Conservation (phyloP, 2,113 vertebrate genomes). For the Aptenodytes patagonicus region DNA sequence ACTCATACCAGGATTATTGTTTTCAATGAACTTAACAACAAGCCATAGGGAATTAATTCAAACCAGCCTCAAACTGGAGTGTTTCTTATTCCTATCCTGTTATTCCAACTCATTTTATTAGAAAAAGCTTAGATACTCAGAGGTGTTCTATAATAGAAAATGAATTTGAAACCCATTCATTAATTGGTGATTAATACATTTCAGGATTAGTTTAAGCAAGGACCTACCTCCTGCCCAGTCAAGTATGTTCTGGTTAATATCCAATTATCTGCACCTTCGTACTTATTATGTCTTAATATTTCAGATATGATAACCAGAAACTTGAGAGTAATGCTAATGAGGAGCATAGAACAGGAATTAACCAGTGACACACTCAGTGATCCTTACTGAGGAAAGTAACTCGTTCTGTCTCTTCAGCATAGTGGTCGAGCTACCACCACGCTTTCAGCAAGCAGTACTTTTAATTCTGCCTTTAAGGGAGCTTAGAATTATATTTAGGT, state of each 20-base stretch:
- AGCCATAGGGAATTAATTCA: slow-evolving; percentile 56
- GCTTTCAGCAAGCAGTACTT: not conserved
- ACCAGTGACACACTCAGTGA: slow-evolving; percentile 75
- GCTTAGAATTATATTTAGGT: not conserved
- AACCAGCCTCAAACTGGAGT: slow-evolving; percentile 24
- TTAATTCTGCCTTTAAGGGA: not conserved
- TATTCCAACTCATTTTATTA: slow-evolving; percentile 82
- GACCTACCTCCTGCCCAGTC: slow-evolving; percentile 92
- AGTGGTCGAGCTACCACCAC: not conserved
- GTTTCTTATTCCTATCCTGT: slow-evolving; percentile 68
- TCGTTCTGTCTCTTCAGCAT: slow-evolving; percentile 20
- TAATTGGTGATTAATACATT: slow-evolving; percentile 96
- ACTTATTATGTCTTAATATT: slow-evolving; percentile 94
- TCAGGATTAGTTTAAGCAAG: slow-evolving; percentile 92
- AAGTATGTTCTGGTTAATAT: slow-evolving; percentile 97
- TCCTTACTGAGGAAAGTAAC: slow-evolving; percentile 64
- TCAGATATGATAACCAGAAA: slow-evolving; percentile 88
- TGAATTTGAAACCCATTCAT: slow-evolving; percentile 86
- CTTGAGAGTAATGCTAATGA: slow-evolving; percentile 88
- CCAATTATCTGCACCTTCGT: slow-evolving; percentile 93
- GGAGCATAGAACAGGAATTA: slow-evolving; percentile 80
- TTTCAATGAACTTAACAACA: slow-evolving; percentile 55
- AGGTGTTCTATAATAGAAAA: slow-evolving; percentile 86
- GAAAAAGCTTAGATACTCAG: slow-evolving; percentile 77
- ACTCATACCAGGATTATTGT: slow-evolving; percentile 6